Percentiles rank a stretch among this genome's conserved stretches.
Evolutionary conservation across 2,113 vertebrate genomes (phyloP).

Genomic region (Montifringilla adamsi): DNA sequence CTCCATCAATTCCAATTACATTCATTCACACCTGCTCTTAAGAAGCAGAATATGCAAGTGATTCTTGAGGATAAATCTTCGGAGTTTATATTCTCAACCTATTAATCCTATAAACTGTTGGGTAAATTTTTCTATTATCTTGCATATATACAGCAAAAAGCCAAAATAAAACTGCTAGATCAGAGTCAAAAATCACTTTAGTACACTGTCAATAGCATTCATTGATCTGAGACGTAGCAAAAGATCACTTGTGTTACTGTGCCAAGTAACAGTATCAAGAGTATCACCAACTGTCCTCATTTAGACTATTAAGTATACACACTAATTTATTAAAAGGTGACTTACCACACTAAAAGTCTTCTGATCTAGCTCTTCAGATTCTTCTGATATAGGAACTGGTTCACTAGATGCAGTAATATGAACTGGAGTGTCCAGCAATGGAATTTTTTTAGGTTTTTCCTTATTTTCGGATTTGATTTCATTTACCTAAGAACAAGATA

Average conservation of each 20-base stretch:
- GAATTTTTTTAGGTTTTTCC: slow-evolving; percentile 84
- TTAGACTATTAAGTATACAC: not conserved
- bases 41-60: not conserved
- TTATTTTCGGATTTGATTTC: slow-evolving; percentile 84
- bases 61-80: not conserved
- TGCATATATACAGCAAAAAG: not conserved
- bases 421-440: slow-evolving; percentile 79
- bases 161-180: not conserved
- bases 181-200: not conserved
- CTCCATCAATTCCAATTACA: not conserved
- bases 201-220: not conserved
- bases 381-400: slow-evolving; percentile 84
- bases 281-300: not conserved
- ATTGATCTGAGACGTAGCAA: not conserved
- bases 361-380: slow-evolving; percentile 96
- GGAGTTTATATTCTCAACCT: not conserved
- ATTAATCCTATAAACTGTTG: not conserved
- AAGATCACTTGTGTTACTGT: not conserved
- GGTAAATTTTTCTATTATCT: not conserved
- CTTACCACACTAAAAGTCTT: slow-evolving; percentile 97
- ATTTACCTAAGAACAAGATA: slow-evolving; percentile 64
- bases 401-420: slow-evolving; percentile 88
- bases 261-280: not conserved
- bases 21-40: not conserved
- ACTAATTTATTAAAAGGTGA: not conserved